These are phyloP conservation scores for Pongo abelii DNA, from an alignment of 2,113 vertebrate genomes.

Conservation along the genomic window DNA sequence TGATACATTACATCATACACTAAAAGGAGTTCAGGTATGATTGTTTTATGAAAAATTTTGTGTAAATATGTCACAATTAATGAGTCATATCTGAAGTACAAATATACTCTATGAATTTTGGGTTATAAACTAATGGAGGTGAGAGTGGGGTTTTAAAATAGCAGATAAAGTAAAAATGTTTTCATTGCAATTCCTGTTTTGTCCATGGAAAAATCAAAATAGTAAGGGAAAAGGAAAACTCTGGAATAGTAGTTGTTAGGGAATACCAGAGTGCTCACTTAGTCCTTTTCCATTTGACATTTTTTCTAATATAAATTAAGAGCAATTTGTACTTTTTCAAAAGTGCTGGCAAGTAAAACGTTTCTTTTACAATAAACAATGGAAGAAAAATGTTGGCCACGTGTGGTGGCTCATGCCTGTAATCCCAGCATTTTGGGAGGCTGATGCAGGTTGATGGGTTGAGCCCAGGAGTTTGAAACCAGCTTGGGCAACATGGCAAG, in stretches of 20 bases:
- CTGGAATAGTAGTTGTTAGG: not conserved
- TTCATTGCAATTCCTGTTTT: not conserved
- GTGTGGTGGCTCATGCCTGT: no score
- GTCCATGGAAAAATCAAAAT: not conserved
- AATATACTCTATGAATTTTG: not conserved
- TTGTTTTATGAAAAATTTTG: conserved; percentile 38
- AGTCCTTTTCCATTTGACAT: not conserved
- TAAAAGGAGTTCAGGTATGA: conserved; percentile 92
- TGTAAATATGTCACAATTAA: not conserved
- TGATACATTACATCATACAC: conserved; percentile 88
- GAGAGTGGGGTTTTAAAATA: conserved; percentile 14
- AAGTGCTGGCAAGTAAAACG: not conserved
- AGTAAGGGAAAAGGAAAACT: not conserved
- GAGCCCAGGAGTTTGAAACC: no score
- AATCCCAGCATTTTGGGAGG: no score
- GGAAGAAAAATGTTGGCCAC: not conserved
- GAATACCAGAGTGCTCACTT: not conserved
- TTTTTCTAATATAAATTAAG: conserved; percentile 5
- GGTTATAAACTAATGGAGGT: not conserved
- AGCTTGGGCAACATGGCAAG: no score
- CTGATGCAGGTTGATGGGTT: no score
- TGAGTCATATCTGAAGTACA: conserved; percentile 32
- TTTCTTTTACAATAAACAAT: not conserved
- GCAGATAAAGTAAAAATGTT: not conserved
- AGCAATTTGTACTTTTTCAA: not conserved